Percentiles rank a stretch among this genome's conserved stretches.
Evolutionary conservation across 2,113 vertebrate species (phyloP).

Genomic region (Hirundichthys speculiger): DNA sequence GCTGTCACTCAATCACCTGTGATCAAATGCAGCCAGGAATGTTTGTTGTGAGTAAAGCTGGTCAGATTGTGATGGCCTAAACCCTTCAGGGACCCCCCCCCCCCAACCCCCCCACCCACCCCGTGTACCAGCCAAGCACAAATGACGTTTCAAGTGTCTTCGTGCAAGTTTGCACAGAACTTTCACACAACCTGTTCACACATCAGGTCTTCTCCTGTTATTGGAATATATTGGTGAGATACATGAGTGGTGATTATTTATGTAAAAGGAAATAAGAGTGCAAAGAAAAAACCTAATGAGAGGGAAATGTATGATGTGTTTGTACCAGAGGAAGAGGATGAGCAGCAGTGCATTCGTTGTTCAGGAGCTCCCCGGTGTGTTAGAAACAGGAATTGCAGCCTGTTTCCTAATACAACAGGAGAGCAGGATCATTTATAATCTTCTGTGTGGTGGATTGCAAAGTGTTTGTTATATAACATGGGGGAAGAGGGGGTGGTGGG

Average conservation of each 20-base stretch:
- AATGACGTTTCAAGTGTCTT: too few species aligned
- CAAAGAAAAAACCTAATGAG: slow-evolving; percentile 21
- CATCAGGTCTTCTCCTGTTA: background rate
- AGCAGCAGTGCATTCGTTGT: slow-evolving; percentile 33
- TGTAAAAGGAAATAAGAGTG: slow-evolving; percentile 7
- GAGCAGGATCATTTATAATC: too few species aligned
- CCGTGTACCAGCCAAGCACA: too few species aligned
- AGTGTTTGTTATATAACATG: too few species aligned
- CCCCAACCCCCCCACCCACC: too few species aligned
- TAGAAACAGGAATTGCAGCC: slow-evolving; percentile 12
- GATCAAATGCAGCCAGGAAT: too few species aligned
- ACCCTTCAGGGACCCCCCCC: too few species aligned
- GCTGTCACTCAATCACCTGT: too few species aligned
- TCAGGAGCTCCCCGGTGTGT: slow-evolving; percentile 70
- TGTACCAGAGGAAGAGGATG: background rate
- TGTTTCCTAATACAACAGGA: background rate
- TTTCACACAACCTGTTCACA: background rate
- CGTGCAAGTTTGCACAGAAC: background rate
- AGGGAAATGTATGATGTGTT: background rate
- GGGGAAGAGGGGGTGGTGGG: too few species aligned
- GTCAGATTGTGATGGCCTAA: background rate
- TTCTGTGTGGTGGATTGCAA: too few species aligned
- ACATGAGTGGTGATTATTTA: slow-evolving; percentile 11
- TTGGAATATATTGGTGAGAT: background rate
- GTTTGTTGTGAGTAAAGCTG: too few species aligned